A percentile compares a stretch with the other conserved stretches of the same genome.
Conservation (phyloP, 2,888 invertebrate genomes). For the Drosophila meridiana region DNA sequence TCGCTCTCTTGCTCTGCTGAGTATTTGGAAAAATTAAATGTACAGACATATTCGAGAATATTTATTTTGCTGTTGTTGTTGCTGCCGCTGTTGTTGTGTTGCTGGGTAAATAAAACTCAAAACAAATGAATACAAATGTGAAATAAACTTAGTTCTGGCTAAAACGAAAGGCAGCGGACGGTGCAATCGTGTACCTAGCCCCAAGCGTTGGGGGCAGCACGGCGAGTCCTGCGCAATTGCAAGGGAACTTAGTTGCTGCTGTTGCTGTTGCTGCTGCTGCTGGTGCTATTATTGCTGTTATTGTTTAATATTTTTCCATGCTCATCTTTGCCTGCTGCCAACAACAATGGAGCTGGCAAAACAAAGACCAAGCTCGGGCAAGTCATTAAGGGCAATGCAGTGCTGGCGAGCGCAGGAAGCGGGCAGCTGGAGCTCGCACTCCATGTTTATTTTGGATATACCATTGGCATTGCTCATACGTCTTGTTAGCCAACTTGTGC, state of each 20-base stretch:
- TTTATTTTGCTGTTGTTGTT: constrained; percentile 17
- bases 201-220: background rate
- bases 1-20: constrained; percentile 13
- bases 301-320: constrained; percentile 68
- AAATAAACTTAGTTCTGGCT: constrained; percentile 70
- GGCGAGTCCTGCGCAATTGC: constrained; percentile 35
- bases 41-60: constrained; percentile 29
- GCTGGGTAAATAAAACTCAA: constrained; percentile 72
- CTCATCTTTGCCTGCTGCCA: constrained; percentile 62
- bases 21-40: constrained; percentile 59
- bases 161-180: constrained; percentile 26
- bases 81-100: constrained; percentile 24
- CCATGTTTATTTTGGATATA: constrained; percentile 49
- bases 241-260: constrained; percentile 34
- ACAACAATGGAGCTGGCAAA: constrained; percentile 39
- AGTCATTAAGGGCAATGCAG: constrained; percentile 60
- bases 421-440: constrained; percentile 32
- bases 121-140: constrained; percentile 78
- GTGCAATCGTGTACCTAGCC: constrained; percentile 22
- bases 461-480: constrained; percentile 60
- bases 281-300: constrained; percentile 46
- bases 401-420: constrained; percentile 9
- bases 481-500: constrained; percentile 44
- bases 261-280: constrained; percentile 1
- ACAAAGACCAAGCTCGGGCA: constrained; percentile 46